phyloP scores from a whole-genome alignment of 2,113 vertebrate genomes.

The Alexandromys fortis region DNA sequence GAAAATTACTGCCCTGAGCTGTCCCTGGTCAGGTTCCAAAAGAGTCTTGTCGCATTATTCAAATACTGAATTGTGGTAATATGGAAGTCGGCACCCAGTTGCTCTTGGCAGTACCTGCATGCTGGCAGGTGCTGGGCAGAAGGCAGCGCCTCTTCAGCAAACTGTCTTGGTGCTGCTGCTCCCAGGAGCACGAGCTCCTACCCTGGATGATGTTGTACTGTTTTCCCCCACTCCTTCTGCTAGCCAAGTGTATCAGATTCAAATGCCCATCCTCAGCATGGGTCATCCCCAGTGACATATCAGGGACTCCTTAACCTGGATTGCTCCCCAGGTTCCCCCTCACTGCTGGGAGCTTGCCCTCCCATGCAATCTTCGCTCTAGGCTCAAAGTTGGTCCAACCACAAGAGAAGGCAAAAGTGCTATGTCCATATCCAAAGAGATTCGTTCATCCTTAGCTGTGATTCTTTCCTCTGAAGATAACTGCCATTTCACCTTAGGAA shows the following conservation, averaged over 20 bases:
- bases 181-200: constrained; percentile 63
- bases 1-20: constrained; percentile 86
- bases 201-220: neutral
- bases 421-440: neutral
- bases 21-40: constrained; percentile 83
- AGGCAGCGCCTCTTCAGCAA: constrained; percentile 87
- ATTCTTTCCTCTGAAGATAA: constrained; percentile 16
- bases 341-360: constrained; percentile 61
- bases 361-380: neutral
- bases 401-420: constrained; percentile 75
- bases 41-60: constrained; percentile 89
- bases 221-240: constrained; percentile 45
- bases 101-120: constrained; percentile 85
- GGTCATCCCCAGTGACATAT: constrained; percentile 78
- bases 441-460: neutral
- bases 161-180: constrained; percentile 80
- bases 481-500: constrained; percentile 59
- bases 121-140: constrained; percentile 91
- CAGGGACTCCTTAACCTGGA: constrained; percentile 83
- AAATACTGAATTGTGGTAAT: constrained; percentile 88
- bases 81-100: constrained; percentile 92
- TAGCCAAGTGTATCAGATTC: constrained; percentile 77
- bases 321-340: constrained; percentile 81
- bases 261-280: neutral
- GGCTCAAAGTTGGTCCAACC: constrained; percentile 82